These are phyloP conservation scores for Smutsia gigantea DNA, from an alignment of 2,797 vertebrate species.

Conservation along the genomic window DNA sequence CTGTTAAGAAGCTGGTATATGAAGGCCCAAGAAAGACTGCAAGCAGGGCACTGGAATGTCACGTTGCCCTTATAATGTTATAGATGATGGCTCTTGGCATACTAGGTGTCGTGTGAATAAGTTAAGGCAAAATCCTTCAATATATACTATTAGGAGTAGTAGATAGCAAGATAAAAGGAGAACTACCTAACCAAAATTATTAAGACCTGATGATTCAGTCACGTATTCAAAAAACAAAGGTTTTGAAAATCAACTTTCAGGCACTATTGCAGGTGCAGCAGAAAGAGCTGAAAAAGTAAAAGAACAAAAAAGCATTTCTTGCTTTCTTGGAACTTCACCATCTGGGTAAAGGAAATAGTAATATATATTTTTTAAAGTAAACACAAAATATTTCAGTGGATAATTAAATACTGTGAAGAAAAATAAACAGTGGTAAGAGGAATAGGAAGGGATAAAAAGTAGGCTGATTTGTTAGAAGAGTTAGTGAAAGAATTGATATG, in stretches of 20 bases:
- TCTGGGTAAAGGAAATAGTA: background rate
- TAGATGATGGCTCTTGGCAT: background rate
- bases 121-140: background rate
- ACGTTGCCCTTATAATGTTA: background rate
- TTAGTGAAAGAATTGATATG: background rate
- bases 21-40: background rate
- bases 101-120: background rate
- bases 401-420: background rate
- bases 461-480: background rate
- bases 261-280: background rate
- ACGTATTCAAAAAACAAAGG: background rate
- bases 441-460: background rate
- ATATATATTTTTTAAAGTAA: background rate
- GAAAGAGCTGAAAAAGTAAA: background rate
- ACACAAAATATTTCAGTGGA: background rate
- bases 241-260: background rate
- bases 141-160: background rate
- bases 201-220: background rate
- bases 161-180: background rate
- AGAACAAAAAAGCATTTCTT: background rate
- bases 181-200: background rate
- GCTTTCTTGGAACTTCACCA: background rate
- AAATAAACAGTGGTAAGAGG: background rate
- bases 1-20: background rate
- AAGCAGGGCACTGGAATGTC: background rate